phyloP scores from a whole-genome alignment of 2,797 vertebrate genomes.

The Gobionotothen gibberifrons region DNA sequence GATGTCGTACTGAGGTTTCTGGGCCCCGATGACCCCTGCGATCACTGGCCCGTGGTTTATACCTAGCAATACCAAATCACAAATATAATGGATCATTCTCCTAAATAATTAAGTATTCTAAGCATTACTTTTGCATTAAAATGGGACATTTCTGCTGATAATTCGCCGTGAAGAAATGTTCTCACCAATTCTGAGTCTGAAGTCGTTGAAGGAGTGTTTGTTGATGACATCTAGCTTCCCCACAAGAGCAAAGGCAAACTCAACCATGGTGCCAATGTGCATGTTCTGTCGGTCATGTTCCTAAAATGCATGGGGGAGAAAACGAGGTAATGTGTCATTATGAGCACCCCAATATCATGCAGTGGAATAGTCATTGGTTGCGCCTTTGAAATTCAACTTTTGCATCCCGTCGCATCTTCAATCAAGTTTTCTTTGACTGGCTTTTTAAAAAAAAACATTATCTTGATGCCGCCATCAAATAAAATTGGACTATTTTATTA shows the following conservation, averaged over 20 bases:
- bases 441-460: no score
- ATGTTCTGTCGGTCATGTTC: slow-evolving; percentile 96
- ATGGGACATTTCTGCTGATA: not conserved
- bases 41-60: slow-evolving; percentile 98
- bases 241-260: slow-evolving; percentile 96
- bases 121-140: not conserved
- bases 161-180: not conserved
- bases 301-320: slow-evolving; percentile 70
- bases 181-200: slow-evolving; percentile 94
- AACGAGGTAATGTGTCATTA: not conserved
- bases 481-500: no score
- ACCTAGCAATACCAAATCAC: slow-evolving; percentile 75
- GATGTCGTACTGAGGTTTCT: slow-evolving; percentile 98
- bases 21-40: slow-evolving; percentile 97
- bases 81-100: not conserved
- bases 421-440: no score
- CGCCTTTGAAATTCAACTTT: no score
- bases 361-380: no score
- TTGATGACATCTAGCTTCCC: slow-evolving; percentile 97
- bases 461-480: no score
- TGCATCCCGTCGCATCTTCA: no score
- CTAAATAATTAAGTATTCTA: not conserved
- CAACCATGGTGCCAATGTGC: slow-evolving; percentile 98
- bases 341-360: no score
- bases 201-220: slow-evolving; percentile 98